Conservation (phyloP, 2,888 invertebrate species). For the Acleris laterana region DNA sequence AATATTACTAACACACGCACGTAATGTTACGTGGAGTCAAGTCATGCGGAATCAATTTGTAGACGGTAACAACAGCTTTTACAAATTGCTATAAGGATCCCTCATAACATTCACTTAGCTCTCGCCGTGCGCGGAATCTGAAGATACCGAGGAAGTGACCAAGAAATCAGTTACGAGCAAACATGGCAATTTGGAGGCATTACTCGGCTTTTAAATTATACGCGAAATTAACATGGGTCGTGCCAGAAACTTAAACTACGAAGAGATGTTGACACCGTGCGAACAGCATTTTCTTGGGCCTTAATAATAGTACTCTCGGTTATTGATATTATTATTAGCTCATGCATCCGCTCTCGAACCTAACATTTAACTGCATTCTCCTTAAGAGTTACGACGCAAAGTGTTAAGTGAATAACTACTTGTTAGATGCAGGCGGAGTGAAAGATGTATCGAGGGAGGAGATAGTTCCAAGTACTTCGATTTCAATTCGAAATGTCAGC, state of each 20-base stretch:
- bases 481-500: slow-evolving; percentile 19
- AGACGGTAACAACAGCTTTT: slow-evolving; percentile 43
- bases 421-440: slow-evolving; percentile 17
- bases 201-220: slow-evolving; percentile 31
- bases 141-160: slow-evolving; percentile 30
- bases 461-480: slow-evolving; percentile 2
- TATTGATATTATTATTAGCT: slow-evolving; percentile 31
- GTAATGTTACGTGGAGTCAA: slow-evolving; percentile 37
- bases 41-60: slow-evolving; percentile 51
- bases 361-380: slow-evolving; percentile 29
- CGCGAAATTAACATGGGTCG: slow-evolving; percentile 37
- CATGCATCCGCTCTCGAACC: slow-evolving; percentile 32
- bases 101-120: slow-evolving; percentile 45
- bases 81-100: slow-evolving; percentile 47
- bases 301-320: slow-evolving; percentile 32
- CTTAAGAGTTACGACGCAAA: slow-evolving; percentile 14
- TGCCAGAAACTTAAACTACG: slow-evolving; percentile 24
- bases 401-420: slow-evolving; percentile 35
- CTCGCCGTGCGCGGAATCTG: slow-evolving; percentile 18
- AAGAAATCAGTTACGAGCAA: slow-evolving; percentile 33
- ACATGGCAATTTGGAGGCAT: slow-evolving; percentile 40
- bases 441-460: slow-evolving; percentile 14
- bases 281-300: slow-evolving; percentile 25
- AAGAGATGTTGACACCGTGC: slow-evolving; percentile 17
- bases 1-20: slow-evolving; percentile 23